Conservation (phyloP, 2,113 vertebrate species). For the Ammospiza nelsoni region DNA sequence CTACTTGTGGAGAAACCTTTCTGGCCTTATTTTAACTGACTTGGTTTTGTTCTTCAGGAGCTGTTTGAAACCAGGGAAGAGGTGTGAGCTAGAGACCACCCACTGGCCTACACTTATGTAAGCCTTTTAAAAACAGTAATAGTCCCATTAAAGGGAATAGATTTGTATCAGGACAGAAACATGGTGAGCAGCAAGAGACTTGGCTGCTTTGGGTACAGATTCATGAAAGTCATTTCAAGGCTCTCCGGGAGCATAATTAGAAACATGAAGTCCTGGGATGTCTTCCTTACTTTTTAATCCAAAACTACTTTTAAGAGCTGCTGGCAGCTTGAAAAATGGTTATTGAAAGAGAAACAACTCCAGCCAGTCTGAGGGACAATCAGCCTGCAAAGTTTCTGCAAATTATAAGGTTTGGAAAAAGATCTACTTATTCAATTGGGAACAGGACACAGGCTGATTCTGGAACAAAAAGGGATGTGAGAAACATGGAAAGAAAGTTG, state of each 20-base stretch:
- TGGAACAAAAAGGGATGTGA: background rate
- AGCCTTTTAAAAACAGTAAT: constrained; percentile 32
- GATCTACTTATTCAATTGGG: background rate
- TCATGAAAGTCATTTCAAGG: constrained; percentile 53
- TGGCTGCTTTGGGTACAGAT: constrained; percentile 23
- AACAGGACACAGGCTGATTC: background rate
- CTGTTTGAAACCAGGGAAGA: background rate
- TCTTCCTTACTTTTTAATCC: constrained; percentile 44
- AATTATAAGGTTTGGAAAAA: background rate
- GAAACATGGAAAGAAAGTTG: background rate
- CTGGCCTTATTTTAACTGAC: background rate
- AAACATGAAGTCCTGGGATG: constrained; percentile 54
- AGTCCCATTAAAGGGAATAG: constrained; percentile 29
- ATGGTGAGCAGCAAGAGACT: constrained; percentile 40
- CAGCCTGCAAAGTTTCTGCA: background rate
- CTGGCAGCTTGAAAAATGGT: constrained; percentile 9
- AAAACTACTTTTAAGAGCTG: constrained; percentile 32
- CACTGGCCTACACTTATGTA: background rate
- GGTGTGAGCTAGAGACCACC: background rate
- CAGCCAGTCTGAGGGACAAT: background rate
- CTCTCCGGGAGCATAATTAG: constrained; percentile 58
- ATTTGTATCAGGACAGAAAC: constrained; percentile 39
- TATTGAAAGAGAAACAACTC: constrained; percentile 16
- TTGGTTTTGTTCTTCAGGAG: background rate
- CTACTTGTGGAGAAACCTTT: background rate